These are phyloP conservation scores for Pseudomyrmex cubaensis DNA, from an alignment of 1,140 invertebrate genomes.

Conservation along the genomic window DNA sequence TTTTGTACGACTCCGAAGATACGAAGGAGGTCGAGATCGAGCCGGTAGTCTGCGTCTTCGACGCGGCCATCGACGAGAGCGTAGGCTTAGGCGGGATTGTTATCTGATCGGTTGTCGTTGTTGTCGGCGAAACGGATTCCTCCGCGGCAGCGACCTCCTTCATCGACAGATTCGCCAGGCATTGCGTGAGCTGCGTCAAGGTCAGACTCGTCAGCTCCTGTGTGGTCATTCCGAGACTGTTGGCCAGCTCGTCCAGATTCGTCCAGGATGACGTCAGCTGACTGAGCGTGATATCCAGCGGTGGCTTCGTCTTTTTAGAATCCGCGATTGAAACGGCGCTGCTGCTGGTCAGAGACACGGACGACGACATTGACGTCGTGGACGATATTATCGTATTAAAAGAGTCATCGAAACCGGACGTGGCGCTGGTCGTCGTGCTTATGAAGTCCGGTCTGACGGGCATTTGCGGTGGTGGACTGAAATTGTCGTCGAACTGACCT, in stretches of 20 bases:
- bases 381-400: slow-evolving; percentile 80
- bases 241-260: slow-evolving; percentile 92
- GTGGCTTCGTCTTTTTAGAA: slow-evolving; percentile 74
- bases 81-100: slow-evolving; percentile 58
- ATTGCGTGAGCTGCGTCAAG: slow-evolving; percentile 92
- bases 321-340: slow-evolving; percentile 34
- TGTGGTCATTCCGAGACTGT: slow-evolving; percentile 90
- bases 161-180: slow-evolving; percentile 86
- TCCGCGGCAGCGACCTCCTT: slow-evolving; percentile 61
- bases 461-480: slow-evolving; percentile 79
- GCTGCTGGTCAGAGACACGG: slow-evolving; percentile 73
- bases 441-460: slow-evolving; percentile 72
- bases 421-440: slow-evolving; percentile 61
- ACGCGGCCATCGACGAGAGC: background rate
- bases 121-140: slow-evolving; percentile 3
- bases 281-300: slow-evolving; percentile 90
- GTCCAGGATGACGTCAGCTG: slow-evolving; percentile 90
- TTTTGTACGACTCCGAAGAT: slow-evolving; percentile 80
- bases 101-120: slow-evolving; percentile 72
- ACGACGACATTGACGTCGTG: slow-evolving; percentile 72
- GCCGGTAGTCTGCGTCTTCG: background rate
- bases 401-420: slow-evolving; percentile 81
- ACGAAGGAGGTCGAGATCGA: slow-evolving; percentile 30
- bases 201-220: slow-evolving; percentile 93
- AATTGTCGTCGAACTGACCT: slow-evolving; percentile 81